Percentiles rank a stretch among this genome's conserved stretches.
phyloP scores from a whole-genome alignment of 2,888 invertebrate genomes.

The Chouioia cunea region DNA sequence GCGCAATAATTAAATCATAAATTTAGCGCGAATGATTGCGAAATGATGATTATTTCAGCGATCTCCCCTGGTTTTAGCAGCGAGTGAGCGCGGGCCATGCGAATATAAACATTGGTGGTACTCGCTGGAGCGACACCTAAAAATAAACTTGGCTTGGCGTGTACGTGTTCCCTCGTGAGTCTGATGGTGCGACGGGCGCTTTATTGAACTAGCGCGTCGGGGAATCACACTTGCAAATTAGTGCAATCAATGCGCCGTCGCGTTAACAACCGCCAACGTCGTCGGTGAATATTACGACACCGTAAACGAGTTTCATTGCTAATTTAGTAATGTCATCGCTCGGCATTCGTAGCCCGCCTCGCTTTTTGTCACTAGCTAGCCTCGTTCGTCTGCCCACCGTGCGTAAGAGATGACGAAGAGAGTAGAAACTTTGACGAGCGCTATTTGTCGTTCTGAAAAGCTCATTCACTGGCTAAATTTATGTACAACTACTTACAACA shows the following conservation, averaged over 20 bases:
- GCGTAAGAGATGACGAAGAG: neutral
- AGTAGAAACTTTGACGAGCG: neutral
- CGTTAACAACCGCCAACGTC: constrained; percentile 38
- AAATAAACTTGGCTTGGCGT: constrained; percentile 26
- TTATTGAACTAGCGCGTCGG: constrained; percentile 33
- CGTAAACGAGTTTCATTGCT: constrained; percentile 49
- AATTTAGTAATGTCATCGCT: constrained; percentile 52
- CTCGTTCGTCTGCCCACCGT: constrained; percentile 6
- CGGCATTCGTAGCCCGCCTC: constrained; percentile 35
- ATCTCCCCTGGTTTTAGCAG: neutral
- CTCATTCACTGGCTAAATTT: constrained; percentile 52
- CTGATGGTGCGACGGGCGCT: neutral
- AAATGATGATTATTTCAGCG: constrained; percentile 25
- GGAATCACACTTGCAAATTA: constrained; percentile 46
- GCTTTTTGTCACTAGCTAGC: constrained; percentile 2
- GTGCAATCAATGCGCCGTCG: constrained; percentile 44
- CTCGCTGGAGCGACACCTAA: constrained; percentile 20
- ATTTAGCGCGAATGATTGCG: constrained; percentile 31
- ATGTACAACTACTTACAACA: too few relatives aligned
- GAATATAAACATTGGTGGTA: constrained; percentile 28
- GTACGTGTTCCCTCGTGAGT: neutral
- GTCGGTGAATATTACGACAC: constrained; percentile 38
- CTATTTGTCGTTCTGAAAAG: constrained; percentile 53
- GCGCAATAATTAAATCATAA: constrained; percentile 39
- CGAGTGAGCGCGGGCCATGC: neutral